Percentiles rank a stretch among this genome's conserved stretches.
These are phyloP conservation scores for Drosophila mimica DNA, from an alignment of 2,888 invertebrate genomes.

Conservation along the genomic window DNA sequence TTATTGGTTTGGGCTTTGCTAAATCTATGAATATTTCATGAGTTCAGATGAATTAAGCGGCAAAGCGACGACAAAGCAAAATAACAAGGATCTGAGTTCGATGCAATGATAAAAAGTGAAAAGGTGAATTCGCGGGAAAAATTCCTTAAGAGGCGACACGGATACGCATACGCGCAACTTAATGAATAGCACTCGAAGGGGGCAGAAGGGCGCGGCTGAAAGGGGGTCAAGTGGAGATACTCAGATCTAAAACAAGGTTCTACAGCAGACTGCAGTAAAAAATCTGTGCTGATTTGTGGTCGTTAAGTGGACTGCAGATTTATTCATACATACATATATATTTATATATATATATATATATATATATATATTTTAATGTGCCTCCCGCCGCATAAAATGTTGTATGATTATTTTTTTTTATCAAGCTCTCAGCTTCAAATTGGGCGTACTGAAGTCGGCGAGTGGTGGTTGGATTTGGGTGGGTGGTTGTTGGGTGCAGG, in stretches of 20 bases:
- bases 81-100: constrained; percentile 28
- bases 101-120: constrained; percentile 40
- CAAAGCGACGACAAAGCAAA: constrained; percentile 6
- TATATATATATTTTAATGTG: constrained; percentile 22
- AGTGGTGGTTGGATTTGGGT: not conserved
- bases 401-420: constrained; percentile 3
- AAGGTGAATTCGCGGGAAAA: not conserved
- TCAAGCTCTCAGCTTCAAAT: constrained; percentile 10
- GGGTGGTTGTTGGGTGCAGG: constrained; percentile 8
- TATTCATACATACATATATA: not conserved
- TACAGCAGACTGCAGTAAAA: not conserved
- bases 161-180: constrained; percentile 10
- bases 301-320: constrained; percentile 43
- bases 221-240: not conserved
- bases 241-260: not conserved
- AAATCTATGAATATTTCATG: constrained; percentile 60
- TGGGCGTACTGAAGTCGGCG: constrained; percentile 2
- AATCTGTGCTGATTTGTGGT: constrained; percentile 24
- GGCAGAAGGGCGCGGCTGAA: not conserved
- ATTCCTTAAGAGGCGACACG: constrained; percentile 9
- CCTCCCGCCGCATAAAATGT: constrained; percentile 26
- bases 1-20: constrained; percentile 2
- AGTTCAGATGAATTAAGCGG: constrained; percentile 53
- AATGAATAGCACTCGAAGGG: constrained; percentile 9
- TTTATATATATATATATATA: not conserved